Conservation (phyloP, 2,797 vertebrate genomes). For the Toxotes lorentzi region DNA sequence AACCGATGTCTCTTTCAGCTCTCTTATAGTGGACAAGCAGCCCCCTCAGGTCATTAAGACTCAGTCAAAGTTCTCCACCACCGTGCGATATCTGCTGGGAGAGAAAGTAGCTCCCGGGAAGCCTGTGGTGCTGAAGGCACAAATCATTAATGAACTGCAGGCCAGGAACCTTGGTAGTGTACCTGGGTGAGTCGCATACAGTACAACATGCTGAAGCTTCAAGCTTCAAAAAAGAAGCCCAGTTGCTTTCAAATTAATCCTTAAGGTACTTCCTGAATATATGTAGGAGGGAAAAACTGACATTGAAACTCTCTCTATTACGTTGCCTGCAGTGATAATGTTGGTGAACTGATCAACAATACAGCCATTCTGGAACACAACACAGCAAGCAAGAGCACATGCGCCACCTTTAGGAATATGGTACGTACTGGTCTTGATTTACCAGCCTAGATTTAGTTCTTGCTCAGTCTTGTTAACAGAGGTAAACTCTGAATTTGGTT, state of each 20-base stretch:
- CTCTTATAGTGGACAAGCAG: constrained; percentile 95
- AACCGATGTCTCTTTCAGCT: constrained; percentile 79
- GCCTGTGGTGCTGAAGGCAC: constrained; percentile 89
- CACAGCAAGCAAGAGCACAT: constrained; percentile 88
- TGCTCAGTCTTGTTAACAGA: neutral
- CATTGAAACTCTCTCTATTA: neutral
- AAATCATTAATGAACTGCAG: constrained; percentile 95
- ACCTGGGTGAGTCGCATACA: constrained; percentile 74
- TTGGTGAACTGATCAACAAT: constrained; percentile 94
- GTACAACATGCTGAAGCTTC: neutral
- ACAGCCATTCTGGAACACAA: constrained; percentile 92
- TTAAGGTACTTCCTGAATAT: neutral
- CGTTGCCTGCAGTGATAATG: constrained; percentile 89
- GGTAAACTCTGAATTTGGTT: neutral
- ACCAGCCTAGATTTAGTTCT: neutral
- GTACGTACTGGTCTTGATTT: constrained; percentile 74
- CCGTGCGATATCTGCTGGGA: constrained; percentile 93
- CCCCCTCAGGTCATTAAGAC: constrained; percentile 98
- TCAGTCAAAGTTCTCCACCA: constrained; percentile 96
- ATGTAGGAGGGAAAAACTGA: neutral
- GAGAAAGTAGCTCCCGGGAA: constrained; percentile 88
- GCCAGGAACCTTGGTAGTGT: constrained; percentile 86
- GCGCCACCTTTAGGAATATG: constrained; percentile 95
- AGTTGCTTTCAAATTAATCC: neutral
- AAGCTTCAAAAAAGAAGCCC: too few relatives aligned